Evolutionary conservation across 1,140 invertebrate species (phyloP), one percentile per base, ranked within the genome.

Genomic region (silkworm (Bombyx mori)): DNA sequence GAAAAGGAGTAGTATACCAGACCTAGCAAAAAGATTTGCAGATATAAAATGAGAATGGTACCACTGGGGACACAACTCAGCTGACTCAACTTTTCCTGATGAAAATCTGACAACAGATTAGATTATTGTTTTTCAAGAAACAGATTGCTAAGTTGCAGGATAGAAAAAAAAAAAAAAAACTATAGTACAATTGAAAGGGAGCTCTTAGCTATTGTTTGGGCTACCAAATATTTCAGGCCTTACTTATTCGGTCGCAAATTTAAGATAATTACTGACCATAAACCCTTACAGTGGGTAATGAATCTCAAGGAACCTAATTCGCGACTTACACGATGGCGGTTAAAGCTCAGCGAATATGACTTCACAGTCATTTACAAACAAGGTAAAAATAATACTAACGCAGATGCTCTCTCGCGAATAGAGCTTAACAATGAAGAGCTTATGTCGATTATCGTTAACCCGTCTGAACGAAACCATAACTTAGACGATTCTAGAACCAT

Each of bases 341-440:
- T 61, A 12, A 61, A 57, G 48, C 42, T 61, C 42, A 57, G 54
- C 42, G 59, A 61, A 47, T 61, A 57, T 47, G 47, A 61, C 18
- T 61, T 54, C 42, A 47, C 55, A 9, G 60, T 61, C 1, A 18
- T 57, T 9, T 61, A 61, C 43, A 61, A 57, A 54, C 45, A 57
- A 26, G 60, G 60, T 6, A 57, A 54, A 45, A n/a, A 42, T 47
- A 61, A 60, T 44, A 50, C 52, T 7, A 60, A 60, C 9, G 58
- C 58, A 35, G 58, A 60, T 18, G 58, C 58, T 8, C 51, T 61
- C 8, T 61, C 60, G 5, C 46, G 60, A 12, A 51, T 61, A 9
- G 60, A 61, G 44, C 26, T 61, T 54, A 18, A 43, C 18, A 61
- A 61, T 26, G 55, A 61, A 42, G 55, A 57, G 18, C 50, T 47